Conservation (phyloP, 2,888 invertebrate species). For the Agonopterix heracliana region DNA sequence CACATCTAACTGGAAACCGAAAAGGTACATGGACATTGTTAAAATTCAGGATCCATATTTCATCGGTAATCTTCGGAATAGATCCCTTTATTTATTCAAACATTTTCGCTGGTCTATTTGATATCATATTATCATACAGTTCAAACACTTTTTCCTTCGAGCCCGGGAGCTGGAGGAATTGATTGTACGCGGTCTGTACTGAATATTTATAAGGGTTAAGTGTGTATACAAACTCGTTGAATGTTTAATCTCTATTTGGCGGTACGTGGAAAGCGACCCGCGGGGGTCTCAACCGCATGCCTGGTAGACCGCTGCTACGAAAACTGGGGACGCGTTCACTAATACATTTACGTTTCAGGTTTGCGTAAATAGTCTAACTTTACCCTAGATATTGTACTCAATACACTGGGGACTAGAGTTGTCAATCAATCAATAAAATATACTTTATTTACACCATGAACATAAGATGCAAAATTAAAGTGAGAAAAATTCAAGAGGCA, state of each 20-base stretch:
- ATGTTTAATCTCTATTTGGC: conserved; percentile 71
- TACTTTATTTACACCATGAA: too few species aligned
- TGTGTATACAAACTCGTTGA: conserved; percentile 72
- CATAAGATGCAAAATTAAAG: too few species aligned
- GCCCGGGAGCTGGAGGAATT: conserved; percentile 57
- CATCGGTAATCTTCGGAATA: conserved; percentile 11
- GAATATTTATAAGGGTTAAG: conserved; percentile 75
- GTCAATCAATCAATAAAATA: too few species aligned
- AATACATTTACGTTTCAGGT: too few species aligned
- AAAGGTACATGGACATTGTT: conserved; percentile 12
- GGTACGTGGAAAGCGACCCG: conserved; percentile 32
- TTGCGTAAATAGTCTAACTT: too few species aligned
- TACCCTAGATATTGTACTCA: too few species aligned
- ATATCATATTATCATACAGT: conserved; percentile 60
- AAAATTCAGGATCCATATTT: conserved; percentile 15
- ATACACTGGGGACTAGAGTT: too few species aligned
- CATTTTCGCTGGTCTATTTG: conserved; percentile 42
- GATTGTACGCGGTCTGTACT: conserved; percentile 65
- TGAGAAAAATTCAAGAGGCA: too few species aligned
- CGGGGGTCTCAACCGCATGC: conserved; percentile 8
- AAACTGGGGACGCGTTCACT: too few species aligned
- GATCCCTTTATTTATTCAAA: conserved; percentile 55
- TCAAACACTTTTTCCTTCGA: conserved; percentile 63
- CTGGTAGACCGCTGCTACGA: neutral
- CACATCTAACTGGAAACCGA: conserved; percentile 2